These are phyloP conservation scores for Scaptodrosophila lebanonensis DNA, from an alignment of 1,140 invertebrate genomes.

Conservation along the genomic window DNA sequence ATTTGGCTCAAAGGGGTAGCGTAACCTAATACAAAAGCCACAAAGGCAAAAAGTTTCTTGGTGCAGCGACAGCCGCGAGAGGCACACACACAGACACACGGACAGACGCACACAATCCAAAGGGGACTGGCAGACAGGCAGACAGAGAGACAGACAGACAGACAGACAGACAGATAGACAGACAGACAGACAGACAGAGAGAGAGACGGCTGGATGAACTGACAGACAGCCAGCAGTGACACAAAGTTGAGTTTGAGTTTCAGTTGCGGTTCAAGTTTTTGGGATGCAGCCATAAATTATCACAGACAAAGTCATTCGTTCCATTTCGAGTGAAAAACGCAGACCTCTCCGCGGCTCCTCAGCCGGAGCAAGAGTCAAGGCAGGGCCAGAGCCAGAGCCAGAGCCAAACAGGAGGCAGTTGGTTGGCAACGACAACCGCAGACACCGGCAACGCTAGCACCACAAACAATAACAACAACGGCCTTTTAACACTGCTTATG, in stretches of 20 bases:
- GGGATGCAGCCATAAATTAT: conserved; percentile 67
- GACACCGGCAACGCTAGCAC: too few relatives aligned
- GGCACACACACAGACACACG: conserved; percentile 5
- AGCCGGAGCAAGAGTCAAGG: background rate
- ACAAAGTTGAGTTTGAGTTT: conserved; percentile 55
- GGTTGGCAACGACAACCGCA: conserved; percentile 5
- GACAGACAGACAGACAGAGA: conserved; percentile 9
- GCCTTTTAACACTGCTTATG: conserved; percentile 20
- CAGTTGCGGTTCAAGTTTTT: conserved; percentile 58
- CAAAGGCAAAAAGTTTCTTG: conserved; percentile 53
- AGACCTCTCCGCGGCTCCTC: conserved; percentile 12
- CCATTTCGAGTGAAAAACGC: conserved; percentile 66
- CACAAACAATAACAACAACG: too few relatives aligned
- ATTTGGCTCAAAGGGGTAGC: conserved; percentile 31
- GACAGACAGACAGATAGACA: conserved; percentile 4
- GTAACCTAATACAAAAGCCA: conserved; percentile 58
- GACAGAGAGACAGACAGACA: conserved; percentile 1
- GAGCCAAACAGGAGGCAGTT: conserved; percentile 3
- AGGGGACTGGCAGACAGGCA: too few relatives aligned
- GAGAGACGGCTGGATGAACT: conserved; percentile 1
- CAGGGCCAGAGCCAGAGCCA: conserved; percentile 5
- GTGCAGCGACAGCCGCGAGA: conserved; percentile 15
- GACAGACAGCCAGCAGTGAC: conserved; percentile 40
- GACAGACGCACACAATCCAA: too few relatives aligned
- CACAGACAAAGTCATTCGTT: conserved; percentile 75